A percentile compares a stretch with the other conserved stretches of the same genome.
Evolutionary conservation across 2,113 vertebrate genomes (phyloP).

Genomic region (Percopsis transmontana): DNA sequence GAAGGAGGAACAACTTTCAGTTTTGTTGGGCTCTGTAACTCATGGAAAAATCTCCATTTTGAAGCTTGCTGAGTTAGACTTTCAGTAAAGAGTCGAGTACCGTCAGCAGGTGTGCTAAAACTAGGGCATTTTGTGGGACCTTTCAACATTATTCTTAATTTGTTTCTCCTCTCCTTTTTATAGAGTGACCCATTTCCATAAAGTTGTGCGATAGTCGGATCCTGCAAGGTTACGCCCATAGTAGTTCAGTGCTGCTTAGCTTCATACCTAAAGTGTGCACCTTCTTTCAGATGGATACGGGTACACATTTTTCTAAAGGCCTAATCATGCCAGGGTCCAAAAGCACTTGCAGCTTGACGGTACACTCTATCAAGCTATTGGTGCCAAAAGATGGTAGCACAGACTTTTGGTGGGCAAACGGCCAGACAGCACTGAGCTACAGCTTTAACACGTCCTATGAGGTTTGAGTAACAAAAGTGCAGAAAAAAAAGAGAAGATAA

Average conservation of each 20-base stretch:
- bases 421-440: background rate
- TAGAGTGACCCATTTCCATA: background rate
- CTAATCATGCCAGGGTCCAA: background rate
- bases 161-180: background rate
- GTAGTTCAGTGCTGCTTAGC: too few species aligned
- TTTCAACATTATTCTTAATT: background rate
- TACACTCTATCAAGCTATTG: background rate
- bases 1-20: too few species aligned
- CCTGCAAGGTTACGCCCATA: too few species aligned
- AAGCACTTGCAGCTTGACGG: background rate
- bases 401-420: background rate
- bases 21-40: too few species aligned
- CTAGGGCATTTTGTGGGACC: background rate
- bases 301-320: too few species aligned
- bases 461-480: background rate
- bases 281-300: too few species aligned
- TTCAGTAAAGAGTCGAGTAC: background rate
- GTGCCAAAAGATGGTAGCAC: background rate
- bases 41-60: too few species aligned
- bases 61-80: background rate
- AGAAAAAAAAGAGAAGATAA: too few species aligned
- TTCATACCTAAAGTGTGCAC: too few species aligned
- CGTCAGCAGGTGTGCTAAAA: background rate
- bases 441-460: background rate
- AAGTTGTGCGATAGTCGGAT: too few species aligned